Evolutionary conservation across 2,888 invertebrate genomes (phyloP), one percentile per base, ranked within the genome.

Genomic region (Zygogramma bicolorata): DNA sequence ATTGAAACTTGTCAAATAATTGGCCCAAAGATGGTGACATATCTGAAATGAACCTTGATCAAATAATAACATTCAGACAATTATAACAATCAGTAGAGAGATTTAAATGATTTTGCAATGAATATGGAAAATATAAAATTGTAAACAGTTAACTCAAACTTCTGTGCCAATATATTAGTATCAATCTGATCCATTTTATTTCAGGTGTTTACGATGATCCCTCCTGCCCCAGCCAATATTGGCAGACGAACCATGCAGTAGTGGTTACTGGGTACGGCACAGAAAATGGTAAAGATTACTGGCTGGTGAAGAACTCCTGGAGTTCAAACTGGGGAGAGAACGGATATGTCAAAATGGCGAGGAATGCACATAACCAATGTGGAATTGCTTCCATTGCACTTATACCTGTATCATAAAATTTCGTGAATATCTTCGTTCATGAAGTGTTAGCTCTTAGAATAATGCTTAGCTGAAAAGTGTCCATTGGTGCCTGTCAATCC

Each of bases 291-390:
- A 40, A 6, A 7, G 40, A 42, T 5, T 63, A 29, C 29, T 63
- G 63, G 63, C 18, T 63, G 13, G 63, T 63, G 13, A 63, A 63
- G 46, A 63, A 63, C 20, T 63, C 63, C 5, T 63, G 63, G 63
- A 46, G 63, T 29, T 3, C 46, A 6, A 7, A 15, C 5, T 63
- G 63, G 63, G 63, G 63, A n/a, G 38, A 38, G 40, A 6, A 38
- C 8, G 61, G 53, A 7, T 53, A 53, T 25, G 10, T 53, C n/a
- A 6, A 10, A 25, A 53, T 53, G 53, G 13, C 53, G 2, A 53
- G 53, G 25, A 53, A 53, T 53, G 13, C 4, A 5, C 13, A 25
- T n/a, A 53, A 53, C 25, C 53, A 25, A 25, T 53, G 53, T 13
- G 53, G 53, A 25, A 53, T 53, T 53, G 53, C 53, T 25, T 25